Conservation (phyloP, 2,888 invertebrate genomes). For the Drosophila mimica region DNA sequence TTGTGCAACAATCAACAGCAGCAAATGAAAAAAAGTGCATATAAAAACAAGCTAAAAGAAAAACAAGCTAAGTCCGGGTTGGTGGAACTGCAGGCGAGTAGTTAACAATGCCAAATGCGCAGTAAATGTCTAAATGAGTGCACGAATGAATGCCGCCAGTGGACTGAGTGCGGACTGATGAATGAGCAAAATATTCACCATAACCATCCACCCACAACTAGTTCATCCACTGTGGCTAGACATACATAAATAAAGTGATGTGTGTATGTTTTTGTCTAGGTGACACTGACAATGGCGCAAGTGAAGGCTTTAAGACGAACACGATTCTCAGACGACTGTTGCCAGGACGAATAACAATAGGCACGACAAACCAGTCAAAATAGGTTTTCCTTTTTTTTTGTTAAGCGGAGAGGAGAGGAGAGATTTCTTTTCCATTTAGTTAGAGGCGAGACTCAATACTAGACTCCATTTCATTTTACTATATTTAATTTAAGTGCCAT, state of each 20-base stretch:
- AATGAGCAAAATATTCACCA: constrained; percentile 27
- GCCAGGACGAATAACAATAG: constrained; percentile 45
- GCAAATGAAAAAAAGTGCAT: constrained; percentile 22
- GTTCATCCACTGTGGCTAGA: neutral
- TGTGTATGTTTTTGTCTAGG: constrained; percentile 22
- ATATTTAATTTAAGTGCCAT: neutral
- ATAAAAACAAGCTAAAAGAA: constrained; percentile 10
- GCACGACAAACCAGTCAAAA: constrained; percentile 37
- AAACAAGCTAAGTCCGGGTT: constrained; percentile 14
- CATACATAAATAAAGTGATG: constrained; percentile 7
- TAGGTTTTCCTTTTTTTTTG: neutral
- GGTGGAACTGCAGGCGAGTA: constrained; percentile 24
- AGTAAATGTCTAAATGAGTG: constrained; percentile 71
- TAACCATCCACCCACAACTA: constrained; percentile 14
- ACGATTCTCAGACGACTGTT: constrained; percentile 6
- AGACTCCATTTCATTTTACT: neutral
- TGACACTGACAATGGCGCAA: constrained; percentile 50
- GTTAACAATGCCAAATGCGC: constrained; percentile 72
- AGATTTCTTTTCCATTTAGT: constrained; percentile 3
- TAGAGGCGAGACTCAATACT: neutral
- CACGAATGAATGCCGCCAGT: constrained; percentile 40
- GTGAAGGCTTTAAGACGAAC: constrained; percentile 33
- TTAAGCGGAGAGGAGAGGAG: neutral
- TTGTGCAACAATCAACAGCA: constrained; percentile 71
- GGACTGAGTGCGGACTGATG: constrained; percentile 26